Evolutionary conservation across 2,888 invertebrate species (phyloP), one percentile per base, ranked within the genome.

Genomic region (Ochropacha duplaris): DNA sequence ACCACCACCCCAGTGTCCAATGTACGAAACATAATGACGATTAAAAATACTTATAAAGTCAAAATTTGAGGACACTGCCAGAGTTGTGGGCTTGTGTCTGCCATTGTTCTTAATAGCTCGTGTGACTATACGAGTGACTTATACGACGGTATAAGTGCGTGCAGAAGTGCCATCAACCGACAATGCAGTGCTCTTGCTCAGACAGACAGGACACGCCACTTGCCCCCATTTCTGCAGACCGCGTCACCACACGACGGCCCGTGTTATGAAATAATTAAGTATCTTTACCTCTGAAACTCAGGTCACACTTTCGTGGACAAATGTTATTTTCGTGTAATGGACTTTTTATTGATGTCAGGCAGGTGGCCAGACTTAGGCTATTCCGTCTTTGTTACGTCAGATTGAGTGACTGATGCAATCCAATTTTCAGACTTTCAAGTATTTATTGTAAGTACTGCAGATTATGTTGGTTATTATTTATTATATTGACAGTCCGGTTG

Each of bases 191-290:
- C 49, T 55, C 56, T 63, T 66, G 67, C 69, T 44, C 34, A 52
- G 57, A 57, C 65, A 72, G 68, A 78, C 88, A 87, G 88, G 88
- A 88, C 84, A 83, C 58, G 73, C 83, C 84, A 86, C 81, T 88
- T 88, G 86, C 66, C 74, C 83, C 68, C 76, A 79, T 79, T 81
- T 66, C 28, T 28, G 49, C 28, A 52, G 31, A 52, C 31, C 54
- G 51, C 49, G 26, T 60, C 66, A 61, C 70, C 67, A 68, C 59
- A 61, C 70, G 68, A 68, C 59, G 55, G 22, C 22, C 28, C 36
- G 28, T 44, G 50, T 22, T 58, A 63, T 55, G 58, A 58, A 57
- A 52, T 58, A 54, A 61, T 63, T 59, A n/a, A n/a, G n/a, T n/a
- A 59, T 54, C 34, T 62, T 51, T 51, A 26, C 28, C 4, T 11